Conservation (phyloP, 2,113 vertebrate species). For the Bothrops jararaca region DNA sequence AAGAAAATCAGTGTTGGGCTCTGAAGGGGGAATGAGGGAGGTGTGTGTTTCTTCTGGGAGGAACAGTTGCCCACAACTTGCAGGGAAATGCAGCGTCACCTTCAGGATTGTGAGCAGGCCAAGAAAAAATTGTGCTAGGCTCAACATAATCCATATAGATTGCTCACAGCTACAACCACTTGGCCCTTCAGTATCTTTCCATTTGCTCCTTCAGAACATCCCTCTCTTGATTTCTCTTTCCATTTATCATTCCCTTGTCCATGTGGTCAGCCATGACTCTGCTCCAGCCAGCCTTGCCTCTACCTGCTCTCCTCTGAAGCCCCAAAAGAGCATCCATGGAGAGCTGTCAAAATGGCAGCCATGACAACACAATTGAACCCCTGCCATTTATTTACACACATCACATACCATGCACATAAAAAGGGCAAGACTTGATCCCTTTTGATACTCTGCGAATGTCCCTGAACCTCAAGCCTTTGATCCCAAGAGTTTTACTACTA, state of each 20-base stretch:
- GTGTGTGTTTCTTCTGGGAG: neutral
- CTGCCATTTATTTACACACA: neutral
- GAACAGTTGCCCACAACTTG: neutral
- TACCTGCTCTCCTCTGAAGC: too few species aligned
- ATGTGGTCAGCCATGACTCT: neutral
- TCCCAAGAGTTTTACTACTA: neutral
- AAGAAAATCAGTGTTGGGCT: neutral
- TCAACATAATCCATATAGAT: neutral
- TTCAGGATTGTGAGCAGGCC: neutral
- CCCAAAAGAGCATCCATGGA: neutral
- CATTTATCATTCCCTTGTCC: neutral
- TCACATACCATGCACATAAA: neutral
- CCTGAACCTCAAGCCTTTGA: neutral
- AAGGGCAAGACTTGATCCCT: neutral
- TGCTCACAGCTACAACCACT: neutral
- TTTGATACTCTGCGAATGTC: neutral
- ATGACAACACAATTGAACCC: neutral
- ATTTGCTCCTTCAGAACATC: neutral
- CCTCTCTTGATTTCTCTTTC: neutral
- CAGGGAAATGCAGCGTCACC: neutral
- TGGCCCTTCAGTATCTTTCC: neutral
- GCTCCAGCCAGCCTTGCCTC: neutral
- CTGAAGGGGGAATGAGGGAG: neutral
- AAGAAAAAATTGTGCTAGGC: neutral
- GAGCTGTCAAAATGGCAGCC: neutral